These are phyloP conservation scores for Anabas testudineus DNA, from an alignment of 2,797 vertebrate species.

Conservation along the genomic window DNA sequence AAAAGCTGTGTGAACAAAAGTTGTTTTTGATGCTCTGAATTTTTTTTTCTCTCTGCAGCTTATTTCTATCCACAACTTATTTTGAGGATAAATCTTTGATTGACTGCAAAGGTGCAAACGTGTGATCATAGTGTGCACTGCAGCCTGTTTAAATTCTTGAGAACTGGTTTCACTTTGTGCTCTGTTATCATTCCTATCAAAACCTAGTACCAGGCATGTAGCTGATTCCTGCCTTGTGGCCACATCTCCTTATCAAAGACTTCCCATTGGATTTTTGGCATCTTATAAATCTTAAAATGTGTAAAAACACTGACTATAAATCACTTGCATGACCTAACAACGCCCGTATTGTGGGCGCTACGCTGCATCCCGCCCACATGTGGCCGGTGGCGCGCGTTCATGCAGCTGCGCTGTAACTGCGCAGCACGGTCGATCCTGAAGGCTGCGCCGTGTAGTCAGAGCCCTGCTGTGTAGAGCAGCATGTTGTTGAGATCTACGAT, in stretches of 20 bases:
- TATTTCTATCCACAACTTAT: too few relatives aligned
- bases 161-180: neutral
- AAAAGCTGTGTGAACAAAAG: too few relatives aligned
- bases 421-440: slow-evolving; percentile 24
- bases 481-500: slow-evolving; percentile 19
- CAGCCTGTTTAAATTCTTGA: neutral
- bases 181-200: neutral
- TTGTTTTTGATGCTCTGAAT: too few relatives aligned
- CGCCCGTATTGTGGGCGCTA: slow-evolving; percentile 45
- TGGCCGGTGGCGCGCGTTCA: neutral
- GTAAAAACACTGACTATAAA: slow-evolving; percentile 4
- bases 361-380: slow-evolving; percentile 39
- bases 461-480: rapidly evolving
- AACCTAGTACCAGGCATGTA: neutral
- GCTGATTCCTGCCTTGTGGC: neutral
- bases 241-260: neutral
- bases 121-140: too few relatives aligned
- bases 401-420: slow-evolving; percentile 33
- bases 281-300: neutral
- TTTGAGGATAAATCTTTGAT: neutral
- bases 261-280: neutral
- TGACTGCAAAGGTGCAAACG: neutral
- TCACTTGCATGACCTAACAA: slow-evolving; percentile 1
- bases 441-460: rapidly evolving
- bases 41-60: too few relatives aligned